Evolutionary conservation across 53 echinoderm and acorn worm species (phyloP), one percentile per base, ranked within the genome.

Genomic region (Echinometra lucunter): DNA sequence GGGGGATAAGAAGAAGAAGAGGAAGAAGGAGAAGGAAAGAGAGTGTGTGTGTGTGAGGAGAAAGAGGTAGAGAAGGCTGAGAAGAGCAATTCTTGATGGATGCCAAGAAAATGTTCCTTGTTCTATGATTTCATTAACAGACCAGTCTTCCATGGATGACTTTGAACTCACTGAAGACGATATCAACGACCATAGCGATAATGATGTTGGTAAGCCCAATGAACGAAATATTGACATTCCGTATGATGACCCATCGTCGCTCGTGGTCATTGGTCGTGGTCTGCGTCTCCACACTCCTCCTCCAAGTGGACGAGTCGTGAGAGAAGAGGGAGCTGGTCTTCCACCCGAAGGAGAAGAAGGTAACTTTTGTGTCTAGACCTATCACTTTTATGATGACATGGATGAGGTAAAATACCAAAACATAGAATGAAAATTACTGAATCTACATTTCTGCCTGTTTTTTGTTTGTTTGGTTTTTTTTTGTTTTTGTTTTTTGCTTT

Each of bases 211-310:
- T 32, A n/a, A 90, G 37, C 30, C 3, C 0, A 56, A 89, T 27
- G 15, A 19, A 25, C 47, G 44, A 13, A 53, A 53, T 13, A 53
- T 53, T 13, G 53, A 53, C 53, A 53, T 9, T 21, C 35, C 57
- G 16, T 92, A 75, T 23, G 57, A 32, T 32, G 58, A 93, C 45
- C 82, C 93, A 40, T 93, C 93, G 15, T 58, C 56, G 12, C 82
- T 93, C 3, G 57, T 93, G 35, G 82, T 93, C 35, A 38, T 81
- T 16, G 93, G 93, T 34, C 93, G 55, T 1, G n/a, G 82, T 9
- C 9, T 93, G 17, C 34, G 82, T 17, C 82, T 93, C 16, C 82
- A 93, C 58, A 93, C 93, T 21, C 93, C 93, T 55, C 82, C 93
- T 27, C 30, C 11, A 45, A 53, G 34, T 17, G 92, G 37, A 16